Conservation (phyloP, 2,113 vertebrate genomes). For the Hepsetus odoe region DNA sequence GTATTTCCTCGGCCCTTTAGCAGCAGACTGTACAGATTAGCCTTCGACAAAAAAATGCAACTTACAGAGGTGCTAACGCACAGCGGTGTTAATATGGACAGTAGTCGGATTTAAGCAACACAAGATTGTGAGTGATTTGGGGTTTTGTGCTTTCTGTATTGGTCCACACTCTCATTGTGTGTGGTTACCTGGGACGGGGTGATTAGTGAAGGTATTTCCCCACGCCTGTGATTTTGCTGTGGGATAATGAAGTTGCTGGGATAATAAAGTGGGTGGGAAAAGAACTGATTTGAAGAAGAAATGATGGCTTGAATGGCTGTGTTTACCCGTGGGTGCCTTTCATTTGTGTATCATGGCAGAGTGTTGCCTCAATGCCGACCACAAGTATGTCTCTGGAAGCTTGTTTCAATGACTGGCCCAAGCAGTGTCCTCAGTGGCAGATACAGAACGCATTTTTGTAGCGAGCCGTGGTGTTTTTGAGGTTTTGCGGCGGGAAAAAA, state of each 20-base stretch:
- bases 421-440: constrained; percentile 18
- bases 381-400: constrained; percentile 36
- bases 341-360: constrained; percentile 1
- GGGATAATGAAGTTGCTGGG: neutral
- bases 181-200: neutral
- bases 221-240: neutral
- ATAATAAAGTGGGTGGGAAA: constrained; percentile 3
- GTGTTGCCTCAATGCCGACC: constrained; percentile 11
- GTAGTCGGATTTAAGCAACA: neutral
- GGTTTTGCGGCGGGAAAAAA: constrained; percentile 15
- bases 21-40: constrained; percentile 24
- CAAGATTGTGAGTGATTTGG: neutral
- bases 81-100: neutral
- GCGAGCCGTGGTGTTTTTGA: constrained; percentile 5
- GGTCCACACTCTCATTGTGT: neutral
- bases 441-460: constrained; percentile 21
- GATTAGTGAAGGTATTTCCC: neutral
- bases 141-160: neutral
- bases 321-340: constrained; percentile 23
- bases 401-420: neutral
- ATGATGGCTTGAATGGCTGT: constrained; percentile 3
- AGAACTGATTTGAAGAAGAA: neutral
- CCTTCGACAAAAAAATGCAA: constrained; percentile 13
- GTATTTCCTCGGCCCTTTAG: constrained; percentile 39
- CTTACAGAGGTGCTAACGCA: neutral